phyloP scores from a whole-genome alignment of 1,140 invertebrate genomes.

The Ylistrum balloti region DNA sequence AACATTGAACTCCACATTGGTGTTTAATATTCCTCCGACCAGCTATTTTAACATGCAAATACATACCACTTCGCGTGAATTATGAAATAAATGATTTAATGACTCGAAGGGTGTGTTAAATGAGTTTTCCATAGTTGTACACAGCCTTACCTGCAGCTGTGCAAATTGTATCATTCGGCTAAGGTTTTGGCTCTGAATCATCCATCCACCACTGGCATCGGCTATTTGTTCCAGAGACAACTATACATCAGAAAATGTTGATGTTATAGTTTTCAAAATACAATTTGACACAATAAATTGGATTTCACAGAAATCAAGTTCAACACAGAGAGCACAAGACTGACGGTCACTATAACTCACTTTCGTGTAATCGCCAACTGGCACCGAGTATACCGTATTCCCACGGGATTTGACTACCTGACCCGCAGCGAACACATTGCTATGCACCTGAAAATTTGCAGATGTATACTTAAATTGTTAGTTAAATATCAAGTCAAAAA shows the following conservation, averaged over 20 bases:
- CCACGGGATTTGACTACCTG: not conserved
- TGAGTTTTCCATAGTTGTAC: too few relatives aligned
- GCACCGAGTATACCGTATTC: not conserved
- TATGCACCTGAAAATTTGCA: not conserved
- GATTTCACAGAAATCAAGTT: too few relatives aligned
- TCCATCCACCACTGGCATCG: not conserved
- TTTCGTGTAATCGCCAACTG: not conserved
- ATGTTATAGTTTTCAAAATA: not conserved
- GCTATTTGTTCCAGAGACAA: not conserved
- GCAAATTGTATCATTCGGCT: not conserved
- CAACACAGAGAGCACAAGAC: too few relatives aligned
- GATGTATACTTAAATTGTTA: too few relatives aligned
- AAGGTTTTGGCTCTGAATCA: not conserved
- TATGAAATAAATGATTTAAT: too few relatives aligned
- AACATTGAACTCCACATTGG: too few relatives aligned
- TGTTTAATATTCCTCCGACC: too few relatives aligned
- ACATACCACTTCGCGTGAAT: too few relatives aligned
- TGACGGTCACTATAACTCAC: not conserved
- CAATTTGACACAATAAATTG: too few relatives aligned
- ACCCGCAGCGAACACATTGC: not conserved
- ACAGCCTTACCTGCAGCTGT: not conserved
- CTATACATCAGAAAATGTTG: not conserved
- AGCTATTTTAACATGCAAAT: too few relatives aligned
- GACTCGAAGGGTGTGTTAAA: too few relatives aligned
- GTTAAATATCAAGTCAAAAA: too few relatives aligned